Percentiles rank a stretch among this genome's conserved stretches.
Evolutionary conservation across 2,888 invertebrate genomes (phyloP).

Genomic region (Rhogogaster chlorosoma): DNA sequence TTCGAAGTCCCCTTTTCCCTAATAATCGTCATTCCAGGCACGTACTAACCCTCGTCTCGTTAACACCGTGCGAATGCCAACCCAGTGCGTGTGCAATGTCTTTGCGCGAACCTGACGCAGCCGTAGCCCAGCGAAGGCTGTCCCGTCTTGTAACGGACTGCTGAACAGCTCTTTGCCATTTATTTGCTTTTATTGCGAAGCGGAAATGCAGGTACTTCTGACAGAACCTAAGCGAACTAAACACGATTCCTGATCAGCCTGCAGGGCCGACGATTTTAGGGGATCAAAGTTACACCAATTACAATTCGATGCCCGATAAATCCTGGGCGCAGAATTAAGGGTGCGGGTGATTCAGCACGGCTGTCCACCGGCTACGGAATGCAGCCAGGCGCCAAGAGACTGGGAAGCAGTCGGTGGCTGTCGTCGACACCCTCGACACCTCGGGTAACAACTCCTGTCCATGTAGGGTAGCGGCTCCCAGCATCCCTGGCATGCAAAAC

Average conservation of each 20-base stretch:
- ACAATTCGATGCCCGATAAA: neutral
- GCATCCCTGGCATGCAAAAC: constrained; percentile 63
- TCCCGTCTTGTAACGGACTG: constrained; percentile 26
- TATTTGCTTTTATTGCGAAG: neutral
- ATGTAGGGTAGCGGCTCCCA: constrained; percentile 64
- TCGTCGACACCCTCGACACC: constrained; percentile 59
- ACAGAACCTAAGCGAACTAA: neutral
- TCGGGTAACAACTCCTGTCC: constrained; percentile 70
- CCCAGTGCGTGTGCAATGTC: constrained; percentile 11
- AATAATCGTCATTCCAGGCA: constrained; percentile 27
- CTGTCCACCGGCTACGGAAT: neutral
- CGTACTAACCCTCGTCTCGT: constrained; percentile 49
- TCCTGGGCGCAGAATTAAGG: neutral
- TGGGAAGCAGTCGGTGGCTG: neutral
- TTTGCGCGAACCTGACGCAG: neutral
- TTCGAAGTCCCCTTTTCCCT: neutral
- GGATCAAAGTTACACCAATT: neutral
- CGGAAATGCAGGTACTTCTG: neutral
- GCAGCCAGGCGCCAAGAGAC: neutral
- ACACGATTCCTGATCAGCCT: neutral
- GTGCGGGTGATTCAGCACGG: neutral
- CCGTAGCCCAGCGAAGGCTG: constrained; percentile 1
- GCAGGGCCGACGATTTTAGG: neutral
- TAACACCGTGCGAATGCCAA: constrained; percentile 50
- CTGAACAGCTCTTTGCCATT: constrained; percentile 3